Evolutionary conservation across 2,797 vertebrate species (phyloP).

Genomic region (Stomatorhinus walkeri): DNA sequence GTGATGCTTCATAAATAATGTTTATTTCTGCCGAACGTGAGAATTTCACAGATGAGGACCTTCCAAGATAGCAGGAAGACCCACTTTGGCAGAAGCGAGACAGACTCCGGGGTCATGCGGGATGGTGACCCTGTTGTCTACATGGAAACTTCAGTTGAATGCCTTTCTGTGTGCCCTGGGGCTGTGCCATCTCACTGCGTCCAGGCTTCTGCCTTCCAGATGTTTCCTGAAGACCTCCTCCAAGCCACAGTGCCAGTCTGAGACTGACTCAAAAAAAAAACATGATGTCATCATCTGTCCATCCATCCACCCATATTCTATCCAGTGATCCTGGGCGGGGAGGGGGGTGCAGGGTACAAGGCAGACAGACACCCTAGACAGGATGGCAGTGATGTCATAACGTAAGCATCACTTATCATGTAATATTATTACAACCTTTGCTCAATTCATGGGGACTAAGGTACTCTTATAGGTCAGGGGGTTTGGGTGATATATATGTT

Average conservation of each 20-base stretch:
- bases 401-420: not conserved
- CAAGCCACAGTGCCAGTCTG: not conserved
- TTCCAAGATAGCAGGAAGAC: not conserved
- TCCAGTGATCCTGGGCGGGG: not conserved
- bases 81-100: not conserved
- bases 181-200: not conserved
- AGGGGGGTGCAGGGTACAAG: not conserved
- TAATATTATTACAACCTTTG: not conserved
- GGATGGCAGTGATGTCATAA: not conserved
- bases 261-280: not conserved
- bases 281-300: not conserved
- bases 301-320: not conserved
- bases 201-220: constrained; percentile 15
- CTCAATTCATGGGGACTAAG: not conserved
- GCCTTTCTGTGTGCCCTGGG: not conserved
- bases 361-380: not conserved
- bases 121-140: not conserved
- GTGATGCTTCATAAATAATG: not conserved
- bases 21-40: not conserved
- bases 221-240: constrained; percentile 19
- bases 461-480: not conserved
- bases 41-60: not conserved
- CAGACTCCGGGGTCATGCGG: not conserved
- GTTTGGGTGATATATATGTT: not conserved
- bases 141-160: not conserved